Base-by-base conservation (phyloP, 2,113 vertebrate genomes). In the Albula glossodonta region DNA sequence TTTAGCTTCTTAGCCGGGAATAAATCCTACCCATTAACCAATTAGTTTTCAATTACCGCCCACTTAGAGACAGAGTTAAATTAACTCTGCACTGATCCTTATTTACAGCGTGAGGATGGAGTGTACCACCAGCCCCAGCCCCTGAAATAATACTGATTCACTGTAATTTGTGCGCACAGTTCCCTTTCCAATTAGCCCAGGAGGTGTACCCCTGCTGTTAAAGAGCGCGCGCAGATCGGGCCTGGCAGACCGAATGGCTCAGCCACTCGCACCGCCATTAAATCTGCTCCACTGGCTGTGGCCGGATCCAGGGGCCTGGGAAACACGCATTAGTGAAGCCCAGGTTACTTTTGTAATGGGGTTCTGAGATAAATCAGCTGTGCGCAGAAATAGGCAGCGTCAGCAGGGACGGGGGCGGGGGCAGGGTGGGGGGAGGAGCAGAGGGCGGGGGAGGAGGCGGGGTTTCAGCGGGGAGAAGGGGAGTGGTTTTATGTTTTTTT, bases 71-170 rank as follows among this genome's bases (percentile, higher is more conserved):
- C 41, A 10, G 66, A 78, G 74, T 17, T 48, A 51, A 84, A 78
- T 78, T 84, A 53, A n/a, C 31, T 13, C 25, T 57, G 15, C 66
- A 2, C 49, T 51, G 63, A 13, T 77, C 5, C 66, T 84, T 84
- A 78, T 78, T 84, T 84, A 84, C 83, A 78, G 10, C 83, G 15
- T 12, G 6, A n/a, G 49, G 49, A 7, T 12, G 48, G 51, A 83
- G 41, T 66, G 60, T 10, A 70, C 60, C 41, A 50, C 60, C 49
- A 70, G 74, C 17, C 6, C 4, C 15, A 2, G 17, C 15, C 15
- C 63, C 60, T 0, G 48, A 74, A 84, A 51, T 13, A 51, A 77
- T 25, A 19, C 2, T 74, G 51, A 81, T 81, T 81, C 52, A 53
- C 56, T 56, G n/a, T 81, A 81, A 31, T 25, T 22, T 31, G 52